These are phyloP conservation scores for Microcaecilia unicolor DNA, from an alignment of 2,797 vertebrate genomes.

Conservation along the genomic window DNA sequence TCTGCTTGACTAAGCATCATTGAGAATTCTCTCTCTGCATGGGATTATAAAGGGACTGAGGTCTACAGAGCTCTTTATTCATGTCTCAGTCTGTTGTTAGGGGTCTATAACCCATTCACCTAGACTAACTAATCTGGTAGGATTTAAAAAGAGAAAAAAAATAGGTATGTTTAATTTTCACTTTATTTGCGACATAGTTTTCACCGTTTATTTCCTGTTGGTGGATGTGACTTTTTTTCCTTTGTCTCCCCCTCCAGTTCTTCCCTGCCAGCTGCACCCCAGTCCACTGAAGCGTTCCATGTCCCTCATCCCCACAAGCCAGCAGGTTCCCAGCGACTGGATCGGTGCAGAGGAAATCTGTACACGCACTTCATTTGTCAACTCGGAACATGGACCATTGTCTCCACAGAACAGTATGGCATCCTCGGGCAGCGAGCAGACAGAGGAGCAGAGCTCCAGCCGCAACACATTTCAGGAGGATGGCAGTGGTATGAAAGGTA, in stretches of 20 bases:
- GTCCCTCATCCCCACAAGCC: slow-evolving; percentile 71
- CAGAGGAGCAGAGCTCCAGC: slow-evolving; percentile 72
- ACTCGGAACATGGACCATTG: slow-evolving; percentile 80
- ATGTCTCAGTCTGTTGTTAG: too few species aligned
- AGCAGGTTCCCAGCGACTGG: slow-evolving; percentile 77
- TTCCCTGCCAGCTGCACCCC: slow-evolving; percentile 76
- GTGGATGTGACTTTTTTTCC: too few species aligned
- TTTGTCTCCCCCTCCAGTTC: slow-evolving; percentile 41
- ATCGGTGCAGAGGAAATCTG: slow-evolving; percentile 66
- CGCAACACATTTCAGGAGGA: slow-evolving; percentile 93
- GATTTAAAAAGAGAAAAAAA: too few species aligned
- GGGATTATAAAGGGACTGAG: too few species aligned
- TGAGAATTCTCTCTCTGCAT: too few species aligned
- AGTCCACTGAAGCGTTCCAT: slow-evolving; percentile 82
- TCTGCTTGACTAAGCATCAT: too few species aligned
- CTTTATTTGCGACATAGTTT: too few species aligned
- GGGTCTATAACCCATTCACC: too few species aligned
- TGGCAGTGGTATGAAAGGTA: slow-evolving; percentile 94
- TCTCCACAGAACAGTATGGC: slow-evolving; percentile 92
- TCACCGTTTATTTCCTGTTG: too few species aligned
- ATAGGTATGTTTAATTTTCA: too few species aligned
- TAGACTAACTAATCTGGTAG: too few species aligned
- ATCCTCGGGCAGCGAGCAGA: slow-evolving; percentile 93
- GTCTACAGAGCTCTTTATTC: too few species aligned
- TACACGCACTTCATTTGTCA: slow-evolving; percentile 55